Conservation (phyloP, 2,888 invertebrate genomes). For the Drosophila nigricruria region DNA sequence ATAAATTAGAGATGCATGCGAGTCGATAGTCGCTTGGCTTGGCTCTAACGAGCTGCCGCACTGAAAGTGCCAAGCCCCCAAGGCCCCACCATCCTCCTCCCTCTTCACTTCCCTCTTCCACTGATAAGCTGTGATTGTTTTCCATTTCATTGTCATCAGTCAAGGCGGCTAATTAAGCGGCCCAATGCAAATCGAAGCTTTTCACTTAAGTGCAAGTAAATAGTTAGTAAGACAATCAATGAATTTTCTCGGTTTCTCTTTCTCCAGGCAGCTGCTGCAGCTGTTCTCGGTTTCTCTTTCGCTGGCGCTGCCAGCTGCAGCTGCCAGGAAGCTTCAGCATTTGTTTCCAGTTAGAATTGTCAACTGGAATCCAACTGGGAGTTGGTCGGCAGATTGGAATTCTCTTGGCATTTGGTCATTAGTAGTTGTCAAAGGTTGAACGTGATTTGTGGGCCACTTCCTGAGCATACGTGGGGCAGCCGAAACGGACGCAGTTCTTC, state of each 20-base stretch:
- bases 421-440: constrained; percentile 67
- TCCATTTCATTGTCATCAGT: constrained; percentile 73
- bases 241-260: constrained; percentile 13
- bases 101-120: neutral
- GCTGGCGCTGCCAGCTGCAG: constrained; percentile 29
- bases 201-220: constrained; percentile 80
- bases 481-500: constrained; percentile 6
- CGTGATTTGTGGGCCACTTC: constrained; percentile 73
- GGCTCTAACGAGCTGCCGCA: constrained; percentile 70
- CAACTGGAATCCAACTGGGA: constrained; percentile 11
- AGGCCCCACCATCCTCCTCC: neutral
- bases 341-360: constrained; percentile 72
- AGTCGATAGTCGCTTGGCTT: constrained; percentile 63
- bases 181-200: constrained; percentile 56
- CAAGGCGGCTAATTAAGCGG: constrained; percentile 62
- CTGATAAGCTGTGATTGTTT: constrained; percentile 70
- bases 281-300: constrained; percentile 7
- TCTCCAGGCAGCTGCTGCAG: constrained; percentile 14
- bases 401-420: constrained; percentile 63
- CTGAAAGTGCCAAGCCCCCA: constrained; percentile 63
- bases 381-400: constrained; percentile 11
- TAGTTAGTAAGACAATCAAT: constrained; percentile 41
- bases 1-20: constrained; percentile 78
- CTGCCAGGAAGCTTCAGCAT: constrained; percentile 46
- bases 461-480: constrained; percentile 39